Percentiles rank a stretch among this genome's conserved stretches.
Conservation (phyloP, 2,113 vertebrate species). For the Amazona guildingii region DNA sequence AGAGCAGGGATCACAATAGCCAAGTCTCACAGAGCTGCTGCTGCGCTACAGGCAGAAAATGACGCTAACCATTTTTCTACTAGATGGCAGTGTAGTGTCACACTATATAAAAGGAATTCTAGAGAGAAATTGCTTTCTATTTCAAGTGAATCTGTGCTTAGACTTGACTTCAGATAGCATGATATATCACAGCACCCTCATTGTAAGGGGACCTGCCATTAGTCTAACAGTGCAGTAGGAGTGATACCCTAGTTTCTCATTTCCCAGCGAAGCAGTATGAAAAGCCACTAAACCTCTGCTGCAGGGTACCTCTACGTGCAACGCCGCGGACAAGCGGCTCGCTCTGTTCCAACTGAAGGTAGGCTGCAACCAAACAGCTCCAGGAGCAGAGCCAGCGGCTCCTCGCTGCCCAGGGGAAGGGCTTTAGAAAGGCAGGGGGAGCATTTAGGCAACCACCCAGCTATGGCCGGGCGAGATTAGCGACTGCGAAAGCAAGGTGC, state of each 20-base stretch:
- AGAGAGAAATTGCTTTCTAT: constrained; percentile 41
- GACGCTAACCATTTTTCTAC: constrained; percentile 59
- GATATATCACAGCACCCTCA: background rate
- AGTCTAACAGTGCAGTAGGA: background rate
- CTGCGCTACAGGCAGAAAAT: constrained; percentile 8
- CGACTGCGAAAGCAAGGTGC: background rate
- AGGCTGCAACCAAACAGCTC: background rate
- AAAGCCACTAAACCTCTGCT: background rate
- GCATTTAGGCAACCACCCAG: background rate
- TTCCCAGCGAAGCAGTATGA: background rate
- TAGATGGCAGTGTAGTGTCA: constrained; percentile 74
- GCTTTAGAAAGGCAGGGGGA: background rate
- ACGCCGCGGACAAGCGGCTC: background rate
- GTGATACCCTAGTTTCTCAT: background rate
- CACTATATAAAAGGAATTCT: constrained; percentile 38
- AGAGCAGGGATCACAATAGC: constrained; percentile 27
- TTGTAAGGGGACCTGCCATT: background rate
- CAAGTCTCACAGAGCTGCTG: constrained; percentile 37
- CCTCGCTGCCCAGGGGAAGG: background rate
- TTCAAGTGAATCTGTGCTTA: constrained; percentile 46
- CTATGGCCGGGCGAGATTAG: fast-evolving
- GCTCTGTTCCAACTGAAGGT: background rate
- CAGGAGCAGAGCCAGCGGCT: background rate
- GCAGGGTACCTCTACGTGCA: fast-evolving
- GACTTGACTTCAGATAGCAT: constrained; percentile 28